A percentile compares a stretch with the other conserved stretches of the same genome.
These are phyloP conservation scores for Andrena praecox DNA, from an alignment of 2,888 invertebrate species.

Conservation along the genomic window DNA sequence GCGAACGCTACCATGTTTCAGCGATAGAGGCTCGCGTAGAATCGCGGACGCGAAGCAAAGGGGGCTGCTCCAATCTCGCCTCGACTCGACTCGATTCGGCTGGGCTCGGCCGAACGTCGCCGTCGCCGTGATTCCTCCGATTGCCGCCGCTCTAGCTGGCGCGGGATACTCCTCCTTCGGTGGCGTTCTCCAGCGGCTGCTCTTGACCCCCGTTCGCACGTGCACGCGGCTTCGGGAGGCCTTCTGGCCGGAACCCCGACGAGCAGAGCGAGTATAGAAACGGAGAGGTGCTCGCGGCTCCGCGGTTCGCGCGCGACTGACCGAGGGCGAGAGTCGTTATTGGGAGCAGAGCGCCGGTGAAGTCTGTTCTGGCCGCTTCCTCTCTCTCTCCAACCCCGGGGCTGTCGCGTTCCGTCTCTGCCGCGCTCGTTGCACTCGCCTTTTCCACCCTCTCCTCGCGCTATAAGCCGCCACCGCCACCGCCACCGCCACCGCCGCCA, in stretches of 20 bases:
- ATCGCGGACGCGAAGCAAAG: too few species aligned
- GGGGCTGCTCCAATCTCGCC: too few species aligned
- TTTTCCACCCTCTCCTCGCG: constrained; percentile 4
- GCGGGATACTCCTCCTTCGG: background rate
- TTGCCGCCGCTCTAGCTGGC: too few species aligned
- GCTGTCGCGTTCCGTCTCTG: constrained; percentile 31
- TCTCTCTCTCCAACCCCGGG: constrained; percentile 40
- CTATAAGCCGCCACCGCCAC: background rate
- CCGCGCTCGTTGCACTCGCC: constrained; percentile 22
- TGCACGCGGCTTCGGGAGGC: constrained; percentile 46
- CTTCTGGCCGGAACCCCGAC: constrained; percentile 42
- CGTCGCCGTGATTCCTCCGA: too few species aligned
- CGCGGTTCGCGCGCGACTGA: constrained; percentile 83
- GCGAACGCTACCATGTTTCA: too few species aligned
- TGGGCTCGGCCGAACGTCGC: too few species aligned
- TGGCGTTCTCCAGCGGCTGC: constrained; percentile 7
- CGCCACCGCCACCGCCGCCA: constrained; percentile 1
- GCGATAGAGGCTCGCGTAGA: too few species aligned
- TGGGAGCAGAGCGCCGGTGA: constrained; percentile 69
- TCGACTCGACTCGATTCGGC: too few species aligned
- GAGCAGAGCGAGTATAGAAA: constrained; percentile 52
- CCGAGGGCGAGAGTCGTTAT: constrained; percentile 75
- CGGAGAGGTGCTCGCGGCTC: constrained; percentile 76
- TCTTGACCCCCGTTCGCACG: constrained; percentile 32
- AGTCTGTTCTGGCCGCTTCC: constrained; percentile 51